Evolutionary conservation across 2,888 invertebrate species (phyloP), one percentile per base, ranked within the genome.

Genomic region (Dione vanillae): DNA sequence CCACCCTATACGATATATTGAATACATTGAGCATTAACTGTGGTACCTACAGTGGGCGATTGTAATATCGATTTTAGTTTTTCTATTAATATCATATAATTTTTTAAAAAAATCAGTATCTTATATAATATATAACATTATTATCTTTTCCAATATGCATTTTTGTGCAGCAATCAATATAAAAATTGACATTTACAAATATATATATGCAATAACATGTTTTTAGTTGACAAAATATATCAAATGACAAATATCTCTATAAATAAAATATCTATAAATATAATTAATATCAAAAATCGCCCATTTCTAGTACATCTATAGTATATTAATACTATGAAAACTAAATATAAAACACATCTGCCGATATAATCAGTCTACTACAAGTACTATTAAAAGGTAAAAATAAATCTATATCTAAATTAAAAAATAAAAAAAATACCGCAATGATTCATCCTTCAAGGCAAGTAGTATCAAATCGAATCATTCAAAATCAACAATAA

Each of bases 1-100:
- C 84, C 82, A 85, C 83, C 85, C 83, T 70, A 69, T 82, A 79
- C 79, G 85, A 73, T 80, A 72, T 66, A 81, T 85, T 82, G 79
- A 82, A 84, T 80, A 85, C 79, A 83, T 92, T 92, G 92, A 92
- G 92, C 92, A 92, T 87, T 88, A 69, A 67, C 65, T 70, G 67
- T 70, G 69, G 71, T 71, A 73, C 52, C 35, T 43, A 43, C 14
- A 61, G 47, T 49, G 37, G 62, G 62, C 62, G 47, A 62, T 45
- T 19, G 1, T 49, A 11, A 49, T n/a, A 8, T 27, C 27, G 5
- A 27, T n/a, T 45, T 45, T 45, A 45, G 1, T n/a, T n/a, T 45
- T 6, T n/a, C n/a, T 45, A 14, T 45, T 45, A 45, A 16, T 49
- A 49, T 49, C 8, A 19, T 49, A 11, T 49, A 20, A 49, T 19